phyloP scores from a whole-genome alignment of 2,888 invertebrate genomes.

The Muschampia plurimacula region DNA sequence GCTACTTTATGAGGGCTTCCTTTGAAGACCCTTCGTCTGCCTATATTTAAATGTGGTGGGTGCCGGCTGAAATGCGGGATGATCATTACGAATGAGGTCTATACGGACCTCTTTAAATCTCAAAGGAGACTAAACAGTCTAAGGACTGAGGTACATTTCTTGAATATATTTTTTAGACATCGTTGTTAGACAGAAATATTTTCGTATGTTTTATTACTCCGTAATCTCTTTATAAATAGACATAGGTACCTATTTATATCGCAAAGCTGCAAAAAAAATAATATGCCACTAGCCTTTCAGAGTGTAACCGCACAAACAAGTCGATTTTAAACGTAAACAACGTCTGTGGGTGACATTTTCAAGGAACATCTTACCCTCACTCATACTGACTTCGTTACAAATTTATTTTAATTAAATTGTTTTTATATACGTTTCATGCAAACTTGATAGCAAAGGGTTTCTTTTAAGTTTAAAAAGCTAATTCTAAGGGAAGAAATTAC shows the following conservation, averaged over 20 bases:
- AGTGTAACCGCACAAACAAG: conserved; percentile 21
- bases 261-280: conserved; percentile 18
- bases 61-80: conserved; percentile 23
- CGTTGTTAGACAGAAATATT: conserved; percentile 9
- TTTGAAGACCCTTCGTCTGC: conserved; percentile 54
- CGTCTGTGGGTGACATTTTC: conserved; percentile 1
- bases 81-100: conserved; percentile 21
- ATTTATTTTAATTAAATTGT: conserved; percentile 15
- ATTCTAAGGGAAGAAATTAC: no score
- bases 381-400: background rate
- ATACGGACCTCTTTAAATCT: conserved; percentile 17
- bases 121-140: conserved; percentile 11
- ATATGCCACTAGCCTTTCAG: conserved; percentile 10
- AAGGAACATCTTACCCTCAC: background rate
- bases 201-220: background rate
- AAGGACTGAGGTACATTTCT: background rate
- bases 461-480: background rate
- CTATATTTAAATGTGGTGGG: conserved; percentile 41
- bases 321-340: conserved; percentile 27
- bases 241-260: background rate
- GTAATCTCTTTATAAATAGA: conserved; percentile 5
- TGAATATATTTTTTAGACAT: background rate
- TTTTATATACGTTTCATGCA: background rate
- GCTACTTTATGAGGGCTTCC: conserved; percentile 56
- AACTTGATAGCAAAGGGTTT: conserved; percentile 6